Conservation (phyloP, 2,888 invertebrate species). For the Eilema caniola region DNA sequence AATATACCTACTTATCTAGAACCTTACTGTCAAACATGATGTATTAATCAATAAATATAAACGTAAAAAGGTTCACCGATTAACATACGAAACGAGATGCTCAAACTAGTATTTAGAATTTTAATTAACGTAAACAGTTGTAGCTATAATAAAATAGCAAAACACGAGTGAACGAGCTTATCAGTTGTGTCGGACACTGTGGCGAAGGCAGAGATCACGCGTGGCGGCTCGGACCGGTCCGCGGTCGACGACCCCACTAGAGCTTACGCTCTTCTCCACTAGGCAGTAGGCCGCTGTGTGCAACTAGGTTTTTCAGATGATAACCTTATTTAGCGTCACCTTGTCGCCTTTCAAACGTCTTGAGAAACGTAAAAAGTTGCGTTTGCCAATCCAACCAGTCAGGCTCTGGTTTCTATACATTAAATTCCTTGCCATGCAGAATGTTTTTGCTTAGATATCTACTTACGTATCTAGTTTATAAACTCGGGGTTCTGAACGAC, state of each 20-base stretch:
- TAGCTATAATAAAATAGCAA: slow-evolving; percentile 58
- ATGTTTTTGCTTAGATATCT: neutral
- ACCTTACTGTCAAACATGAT: slow-evolving; percentile 1
- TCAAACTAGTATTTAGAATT: neutral
- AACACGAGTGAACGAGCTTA: slow-evolving; percentile 60
- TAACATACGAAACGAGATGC: slow-evolving; percentile 1
- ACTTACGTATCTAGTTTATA: neutral
- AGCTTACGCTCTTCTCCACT: slow-evolving; percentile 64
- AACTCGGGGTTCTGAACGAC: too few species aligned
- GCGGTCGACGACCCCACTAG: slow-evolving; percentile 73
- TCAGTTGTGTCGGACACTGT: slow-evolving; percentile 64
- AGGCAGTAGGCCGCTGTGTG: slow-evolving; percentile 65
- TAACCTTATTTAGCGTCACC: slow-evolving; percentile 63
- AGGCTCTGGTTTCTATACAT: slow-evolving; percentile 16
- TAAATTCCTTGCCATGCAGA: neutral
- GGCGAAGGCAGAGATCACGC: slow-evolving; percentile 65
- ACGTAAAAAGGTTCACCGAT: slow-evolving; percentile 4
- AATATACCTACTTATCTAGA: neutral
- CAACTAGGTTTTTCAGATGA: slow-evolving; percentile 70
- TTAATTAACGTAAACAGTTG: slow-evolving; percentile 41
- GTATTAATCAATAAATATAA: neutral
- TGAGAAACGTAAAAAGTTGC: slow-evolving; percentile 34
- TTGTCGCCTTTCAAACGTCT: slow-evolving; percentile 38
- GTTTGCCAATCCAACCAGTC: slow-evolving; percentile 27
- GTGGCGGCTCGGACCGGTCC: slow-evolving; percentile 78